These are phyloP conservation scores for Lophius americanus DNA, from an alignment of 2,797 vertebrate genomes.

Conservation along the genomic window DNA sequence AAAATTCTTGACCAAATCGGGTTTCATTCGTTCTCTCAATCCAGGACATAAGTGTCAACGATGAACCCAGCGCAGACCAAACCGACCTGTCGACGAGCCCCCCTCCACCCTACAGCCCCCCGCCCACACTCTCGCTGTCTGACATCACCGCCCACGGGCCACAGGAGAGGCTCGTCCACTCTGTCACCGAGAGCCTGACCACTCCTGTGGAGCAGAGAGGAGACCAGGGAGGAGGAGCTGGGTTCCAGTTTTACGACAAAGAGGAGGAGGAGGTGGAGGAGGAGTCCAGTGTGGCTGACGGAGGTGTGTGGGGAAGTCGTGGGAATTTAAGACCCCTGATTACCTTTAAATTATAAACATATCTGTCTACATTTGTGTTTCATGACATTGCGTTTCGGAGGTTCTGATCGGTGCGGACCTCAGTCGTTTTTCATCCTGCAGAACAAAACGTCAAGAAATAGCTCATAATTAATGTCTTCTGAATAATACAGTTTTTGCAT, in stretches of 20 bases:
- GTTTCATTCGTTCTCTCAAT: not conserved
- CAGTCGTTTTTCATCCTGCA: too few relatives aligned
- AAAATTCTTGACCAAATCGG: slow-evolving; percentile 1
- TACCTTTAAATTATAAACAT: too few relatives aligned
- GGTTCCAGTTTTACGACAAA: slow-evolving; percentile 77
- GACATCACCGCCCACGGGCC: slow-evolving; percentile 74
- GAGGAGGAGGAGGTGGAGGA: slow-evolving; percentile 68
- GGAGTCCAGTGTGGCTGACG: slow-evolving; percentile 9
- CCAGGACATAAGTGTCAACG: slow-evolving; percentile 75
- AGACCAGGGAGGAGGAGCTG: slow-evolving; percentile 43
- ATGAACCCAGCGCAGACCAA: slow-evolving; percentile 78
- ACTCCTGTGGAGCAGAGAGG: slow-evolving; percentile 64
- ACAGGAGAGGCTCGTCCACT: slow-evolving; percentile 70
- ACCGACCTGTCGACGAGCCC: slow-evolving; percentile 78
- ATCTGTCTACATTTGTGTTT: too few relatives aligned
- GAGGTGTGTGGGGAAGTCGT: slow-evolving; percentile 32
- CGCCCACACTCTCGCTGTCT: slow-evolving; percentile 75
- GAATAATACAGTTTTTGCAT: too few relatives aligned
- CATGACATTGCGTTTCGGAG: too few relatives aligned
- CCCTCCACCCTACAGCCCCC: slow-evolving; percentile 76
- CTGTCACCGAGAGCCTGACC: slow-evolving; percentile 62
- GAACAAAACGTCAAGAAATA: too few relatives aligned
- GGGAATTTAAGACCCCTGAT: too few relatives aligned
- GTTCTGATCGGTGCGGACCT: too few relatives aligned
- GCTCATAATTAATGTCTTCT: too few relatives aligned